Base-by-base conservation (phyloP, 2,113 vertebrate genomes). In the Pedionomus torquatus region DNA sequence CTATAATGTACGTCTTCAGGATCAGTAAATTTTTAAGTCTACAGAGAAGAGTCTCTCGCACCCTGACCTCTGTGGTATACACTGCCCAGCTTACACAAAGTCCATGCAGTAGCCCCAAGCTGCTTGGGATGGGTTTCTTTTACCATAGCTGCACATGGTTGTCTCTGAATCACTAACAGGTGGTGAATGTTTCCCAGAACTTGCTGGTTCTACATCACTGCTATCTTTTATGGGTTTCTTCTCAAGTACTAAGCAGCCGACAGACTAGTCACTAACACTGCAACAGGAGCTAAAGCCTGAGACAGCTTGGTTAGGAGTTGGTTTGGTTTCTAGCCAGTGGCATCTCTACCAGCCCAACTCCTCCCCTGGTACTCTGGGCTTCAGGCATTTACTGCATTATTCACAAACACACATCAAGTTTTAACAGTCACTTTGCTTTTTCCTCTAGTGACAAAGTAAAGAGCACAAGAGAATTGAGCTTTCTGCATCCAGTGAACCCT, bases 61-160 rank as follows among this genome's bases (percentile, higher is more conserved):
- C 13, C 15, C 30, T 44, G 55, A 78, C 15, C 11, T 83, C 24
- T 4, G 2, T 14, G 11, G 39, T 39, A 19, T 83, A 81, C 17
- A 70, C 4, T 30, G 30, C 54, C 16, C 7, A 58, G 24, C 3
- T 69, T 52, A 63, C 2, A 5, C n/a, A n/a, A n/a, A n/a, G 15
- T 11, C 51, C 83, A 7, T 21, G 24, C 58, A 91, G 44, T 37
- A 78, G 83, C 30, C 17, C 17, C 30, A 79, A 43, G 17, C 25
- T 54, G 39, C 35, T 52, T 69, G 11, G 24, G 74, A 46, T 3
- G 24, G 26, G 51, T 83, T 90, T n/a, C 71, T 63, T 87, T 75
- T 66, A 69, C 10, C 30, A 25, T 3, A 3, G 21, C n/a, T 69
- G 17, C 20, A 52, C 0, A 1, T n/a, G 26, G 33, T 6, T 65